These are phyloP conservation scores for Sebastes goodei DNA, from an alignment of 2,797 vertebrate genomes.

Conservation along the genomic window DNA sequence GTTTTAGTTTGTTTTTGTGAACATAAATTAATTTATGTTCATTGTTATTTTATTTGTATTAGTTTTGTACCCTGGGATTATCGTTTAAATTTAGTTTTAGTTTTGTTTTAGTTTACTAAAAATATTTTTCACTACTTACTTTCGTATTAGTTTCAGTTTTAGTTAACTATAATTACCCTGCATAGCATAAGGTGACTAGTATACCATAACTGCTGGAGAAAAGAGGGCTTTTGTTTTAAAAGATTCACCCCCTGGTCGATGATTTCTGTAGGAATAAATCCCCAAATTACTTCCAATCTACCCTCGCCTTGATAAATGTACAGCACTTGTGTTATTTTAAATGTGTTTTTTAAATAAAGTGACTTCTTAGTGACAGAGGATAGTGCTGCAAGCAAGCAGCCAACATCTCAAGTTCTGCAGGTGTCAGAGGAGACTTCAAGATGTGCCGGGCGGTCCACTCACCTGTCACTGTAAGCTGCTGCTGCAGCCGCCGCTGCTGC, in stretches of 20 bases:
- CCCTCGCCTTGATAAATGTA: neutral
- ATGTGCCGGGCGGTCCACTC: constrained; percentile 19
- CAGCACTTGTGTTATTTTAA: neutral
- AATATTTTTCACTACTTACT: too few species aligned
- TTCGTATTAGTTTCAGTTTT: too few species aligned
- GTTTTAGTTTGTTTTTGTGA: too few species aligned
- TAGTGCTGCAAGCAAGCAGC: neutral
- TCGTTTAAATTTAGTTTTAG: too few species aligned
- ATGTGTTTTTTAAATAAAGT: neutral
- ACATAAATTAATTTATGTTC: too few species aligned
- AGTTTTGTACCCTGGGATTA: too few species aligned
- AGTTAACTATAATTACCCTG: too few species aligned
- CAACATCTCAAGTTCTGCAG: neutral
- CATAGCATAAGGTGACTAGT: neutral
- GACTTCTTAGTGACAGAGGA: neutral
- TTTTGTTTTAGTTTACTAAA: too few species aligned
- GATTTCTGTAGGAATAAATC: neutral
- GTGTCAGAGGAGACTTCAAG: neutral
- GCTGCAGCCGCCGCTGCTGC: constrained; percentile 92
- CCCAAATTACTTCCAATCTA: neutral
- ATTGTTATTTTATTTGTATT: too few species aligned
- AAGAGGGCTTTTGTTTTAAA: neutral
- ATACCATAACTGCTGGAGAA: neutral
- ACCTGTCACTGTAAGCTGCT: constrained; percentile 98
- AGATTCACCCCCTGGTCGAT: neutral